Evolutionary conservation across 1,140 invertebrate genomes (phyloP), one percentile per base, ranked within the genome.

Genomic region (Pseudomyrmex pallidus): DNA sequence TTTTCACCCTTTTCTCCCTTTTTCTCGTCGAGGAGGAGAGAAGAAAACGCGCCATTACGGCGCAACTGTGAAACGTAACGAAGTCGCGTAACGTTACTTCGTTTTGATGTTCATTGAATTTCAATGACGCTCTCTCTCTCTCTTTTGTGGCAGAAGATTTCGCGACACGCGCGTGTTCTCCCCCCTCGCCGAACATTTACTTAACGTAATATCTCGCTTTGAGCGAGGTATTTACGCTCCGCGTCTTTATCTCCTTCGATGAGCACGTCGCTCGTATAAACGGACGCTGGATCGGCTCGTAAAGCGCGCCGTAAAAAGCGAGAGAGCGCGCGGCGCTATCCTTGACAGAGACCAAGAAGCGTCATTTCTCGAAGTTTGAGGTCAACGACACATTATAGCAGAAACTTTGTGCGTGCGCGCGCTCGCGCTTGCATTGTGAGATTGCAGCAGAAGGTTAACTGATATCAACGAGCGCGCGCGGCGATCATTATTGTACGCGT

Each of bases 71-170:
- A 35, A 35, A 72, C 22, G 56, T 80, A 72, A 80, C 54, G 44
- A 80, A 80, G 20, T 72, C 56, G 54, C 54, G 15, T 35, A 64
- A 48, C 66, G 44, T 80, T 70, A 72, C 54, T 80, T 78, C 54
- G 67, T 70, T 78, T 35, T 70, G 54, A 80, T 70, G 66, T 80
- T 80, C 66, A 72, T 80, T 35, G 76, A 80, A 72, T 72, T 80
- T 80, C 44, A 80, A 80, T 80, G 44, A 2, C 44, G 52, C 20
- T n/a, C 44, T 20, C 59, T 13, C 35, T 35, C 5, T 35, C 5
- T 35, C 35, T 35, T 1, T 35, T 35, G 5, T 35, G 35, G 35
- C 35, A 7, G 35, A 35, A 35, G 0, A 35, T 35, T 35, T 35
- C 35, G 7, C 35, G 35, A 35, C 35, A 35, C 35, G 35, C 35